Percentiles rank a stretch among this genome's conserved stretches.
These are phyloP conservation scores for Gymnocheta viridis DNA, from an alignment of 2,888 invertebrate genomes.

Conservation along the genomic window DNA sequence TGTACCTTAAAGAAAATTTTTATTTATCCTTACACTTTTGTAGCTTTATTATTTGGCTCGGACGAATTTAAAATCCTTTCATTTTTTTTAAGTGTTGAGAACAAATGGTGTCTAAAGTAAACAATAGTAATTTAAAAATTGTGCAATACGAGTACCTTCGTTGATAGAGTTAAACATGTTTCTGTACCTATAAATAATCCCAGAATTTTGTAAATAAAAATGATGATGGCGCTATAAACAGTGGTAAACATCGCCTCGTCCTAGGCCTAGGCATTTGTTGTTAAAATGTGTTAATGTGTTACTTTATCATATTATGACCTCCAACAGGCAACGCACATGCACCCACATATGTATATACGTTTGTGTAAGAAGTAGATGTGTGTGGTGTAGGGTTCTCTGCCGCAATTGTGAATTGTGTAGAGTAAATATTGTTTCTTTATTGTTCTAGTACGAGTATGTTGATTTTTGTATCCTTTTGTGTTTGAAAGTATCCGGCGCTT, in stretches of 20 bases:
- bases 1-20: too few species aligned
- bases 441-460: background rate
- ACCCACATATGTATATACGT: background rate
- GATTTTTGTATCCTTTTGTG: slow-evolving; percentile 45
- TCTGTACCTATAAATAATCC: background rate
- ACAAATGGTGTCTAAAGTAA: slow-evolving; percentile 56
- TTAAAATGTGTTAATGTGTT: slow-evolving; percentile 64
- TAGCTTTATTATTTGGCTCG: too few species aligned
- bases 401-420: slow-evolving; percentile 28
- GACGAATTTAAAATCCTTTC: too few species aligned
- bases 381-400: background rate
- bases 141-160: background rate
- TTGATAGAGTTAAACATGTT: slow-evolving; percentile 16
- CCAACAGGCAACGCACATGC: slow-evolving; percentile 20
- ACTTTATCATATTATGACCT: slow-evolving; percentile 49
- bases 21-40: too few species aligned
- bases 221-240: slow-evolving; percentile 42
- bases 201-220: slow-evolving; percentile 16
- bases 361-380: background rate
- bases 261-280: slow-evolving; percentile 3
- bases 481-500: background rate
- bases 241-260: background rate
- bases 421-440: slow-evolving; percentile 38
- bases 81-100: background rate
- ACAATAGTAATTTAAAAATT: slow-evolving; percentile 16